Percentiles rank a stretch among this genome's conserved stretches.
Conservation (phyloP, 2,888 invertebrate species). For the Ellobium chinense region DNA sequence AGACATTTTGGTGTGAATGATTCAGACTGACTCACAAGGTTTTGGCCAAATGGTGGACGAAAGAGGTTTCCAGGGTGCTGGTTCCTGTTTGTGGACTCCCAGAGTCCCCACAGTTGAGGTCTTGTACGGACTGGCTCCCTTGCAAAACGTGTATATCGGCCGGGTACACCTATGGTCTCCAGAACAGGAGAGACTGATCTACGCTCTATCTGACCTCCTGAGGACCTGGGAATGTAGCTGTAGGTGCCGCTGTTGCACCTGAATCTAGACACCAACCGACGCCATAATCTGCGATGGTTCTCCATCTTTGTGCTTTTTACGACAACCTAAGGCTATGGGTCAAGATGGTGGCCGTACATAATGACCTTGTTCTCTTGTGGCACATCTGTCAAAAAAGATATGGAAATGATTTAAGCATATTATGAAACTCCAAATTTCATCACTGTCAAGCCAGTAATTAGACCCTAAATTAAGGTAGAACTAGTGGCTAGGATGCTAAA, state of each 20-base stretch:
- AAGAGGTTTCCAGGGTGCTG: neutral
- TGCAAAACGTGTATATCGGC: neutral
- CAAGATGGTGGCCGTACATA: no score
- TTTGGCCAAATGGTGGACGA: neutral
- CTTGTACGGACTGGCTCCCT: neutral
- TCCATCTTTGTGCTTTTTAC: conserved; percentile 18
- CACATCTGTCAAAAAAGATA: no score
- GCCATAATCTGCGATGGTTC: conserved; percentile 20
- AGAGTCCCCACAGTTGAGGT: neutral
- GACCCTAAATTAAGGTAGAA: no score
- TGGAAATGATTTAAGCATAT: no score
- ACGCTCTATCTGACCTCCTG: neutral
- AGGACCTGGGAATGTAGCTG: neutral
- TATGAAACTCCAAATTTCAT: no score
- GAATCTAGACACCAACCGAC: conserved; percentile 8
- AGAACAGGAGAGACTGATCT: no score
- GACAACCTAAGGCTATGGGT: no score
- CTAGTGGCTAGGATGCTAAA: no score
- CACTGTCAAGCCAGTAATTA: no score
- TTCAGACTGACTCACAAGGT: neutral
- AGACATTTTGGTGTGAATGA: conserved; percentile 29
- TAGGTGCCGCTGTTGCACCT: neutral
- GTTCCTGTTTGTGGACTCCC: neutral
- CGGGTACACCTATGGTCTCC: neutral
- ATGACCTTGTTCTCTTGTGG: no score